Base-by-base conservation (phyloP, 2,113 vertebrate genomes). In the Indicator indicator region DNA sequence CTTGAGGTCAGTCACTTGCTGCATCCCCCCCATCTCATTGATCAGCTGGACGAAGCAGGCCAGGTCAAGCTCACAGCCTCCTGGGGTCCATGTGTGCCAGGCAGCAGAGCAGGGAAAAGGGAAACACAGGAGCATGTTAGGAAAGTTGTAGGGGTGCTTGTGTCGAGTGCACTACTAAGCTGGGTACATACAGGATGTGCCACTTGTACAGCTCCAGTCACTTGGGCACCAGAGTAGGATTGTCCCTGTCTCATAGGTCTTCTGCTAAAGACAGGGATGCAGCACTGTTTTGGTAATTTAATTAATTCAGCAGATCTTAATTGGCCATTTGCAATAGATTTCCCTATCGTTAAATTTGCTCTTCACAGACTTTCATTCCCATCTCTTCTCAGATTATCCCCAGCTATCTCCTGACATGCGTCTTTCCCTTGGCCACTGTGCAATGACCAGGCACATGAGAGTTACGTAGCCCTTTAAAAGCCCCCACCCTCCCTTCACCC, bases 1-100 rank as follows among this genome's bases (percentile, higher is more conserved):
- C 98, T 99, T 99, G 98, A 99, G 98, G 98, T 99, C 99, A 98
- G 99, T 99, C 98, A 99, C 99, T 98, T 99, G 99, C 98, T 99
- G 99, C 99, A 99, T 99, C 97, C 99, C 99, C 16, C 99, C 99
- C 99, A 99, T 99, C 98, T 99, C 99, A 5, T 99, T 99, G 95
- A 99, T 99, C 97, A 99, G 98, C 97, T 99, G 99, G 95, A 99
- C 99, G 97, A 99, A 99, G 91, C 99, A 99, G 90, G 99, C 99
- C 98, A 99, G 97, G 98, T 99, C 99, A 84, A 99, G 98, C 98
- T 99, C 99, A 14, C 99, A 99, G 97, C 99, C 99, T 96, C 99
- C 99, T 98, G 83, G 23, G 38, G 62, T 88, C 48, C 40, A 0
- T 13, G 0, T 0, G 56, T 67, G 60, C 81, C 81, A 40, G 44